phyloP scores from a whole-genome alignment of 2,888 invertebrate species.

The Drosophila hawaiiensis region DNA sequence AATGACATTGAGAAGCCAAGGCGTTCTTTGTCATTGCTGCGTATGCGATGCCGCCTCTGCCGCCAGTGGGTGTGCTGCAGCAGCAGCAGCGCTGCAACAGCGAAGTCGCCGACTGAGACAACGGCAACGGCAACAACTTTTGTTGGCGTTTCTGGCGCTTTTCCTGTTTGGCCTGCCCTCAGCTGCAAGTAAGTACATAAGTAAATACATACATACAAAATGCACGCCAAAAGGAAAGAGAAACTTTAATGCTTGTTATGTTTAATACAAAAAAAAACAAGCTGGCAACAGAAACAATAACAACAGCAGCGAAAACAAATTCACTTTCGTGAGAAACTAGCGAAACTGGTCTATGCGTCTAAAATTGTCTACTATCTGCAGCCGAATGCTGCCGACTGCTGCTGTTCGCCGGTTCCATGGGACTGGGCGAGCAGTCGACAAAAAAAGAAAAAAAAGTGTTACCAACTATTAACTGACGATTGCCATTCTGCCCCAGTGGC shows the following conservation, averaged over 20 bases:
- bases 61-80: constrained; percentile 9
- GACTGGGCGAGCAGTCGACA: constrained; percentile 15
- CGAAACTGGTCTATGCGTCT: constrained; percentile 78
- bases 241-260: constrained; percentile 67
- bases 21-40: constrained; percentile 66
- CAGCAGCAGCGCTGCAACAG: constrained; percentile 27
- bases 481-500: constrained; percentile 33
- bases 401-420: constrained; percentile 29
- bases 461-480: constrained; percentile 4
- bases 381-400: constrained; percentile 26
- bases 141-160: constrained; percentile 45
- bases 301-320: constrained; percentile 66
- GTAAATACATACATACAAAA: not conserved
- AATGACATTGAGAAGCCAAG: constrained; percentile 63
- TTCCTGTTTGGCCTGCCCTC: constrained; percentile 53
- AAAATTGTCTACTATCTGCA: constrained; percentile 21
- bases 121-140: constrained; percentile 22
- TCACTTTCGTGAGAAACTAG: constrained; percentile 82
- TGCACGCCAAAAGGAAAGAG: constrained; percentile 64
- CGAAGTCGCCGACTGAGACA: constrained; percentile 24
- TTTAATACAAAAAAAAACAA: constrained; percentile 26
- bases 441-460: constrained; percentile 12
- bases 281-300: constrained; percentile 9
- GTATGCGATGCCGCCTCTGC: constrained; percentile 25
- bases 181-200: constrained; percentile 53